Percentiles rank a stretch among this genome's conserved stretches.
phyloP scores from a whole-genome alignment of 2,113 vertebrate genomes.

The Cygnus buccinator region DNA sequence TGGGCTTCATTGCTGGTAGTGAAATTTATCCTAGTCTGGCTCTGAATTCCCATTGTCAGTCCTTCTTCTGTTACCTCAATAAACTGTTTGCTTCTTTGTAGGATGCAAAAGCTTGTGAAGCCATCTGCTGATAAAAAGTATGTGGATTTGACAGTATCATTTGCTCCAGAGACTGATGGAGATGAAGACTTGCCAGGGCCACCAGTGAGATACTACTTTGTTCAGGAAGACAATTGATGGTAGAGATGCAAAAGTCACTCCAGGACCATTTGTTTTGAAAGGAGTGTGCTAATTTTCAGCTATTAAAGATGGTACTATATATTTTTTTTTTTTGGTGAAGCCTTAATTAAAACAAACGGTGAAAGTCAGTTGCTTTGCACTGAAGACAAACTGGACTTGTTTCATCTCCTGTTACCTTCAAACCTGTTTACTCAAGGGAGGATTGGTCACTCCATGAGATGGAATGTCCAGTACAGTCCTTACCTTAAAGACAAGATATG shows the following conservation, averaged over 20 bases:
- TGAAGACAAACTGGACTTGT: constrained; percentile 68
- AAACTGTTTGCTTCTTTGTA: constrained; percentile 61
- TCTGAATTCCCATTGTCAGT: not conserved
- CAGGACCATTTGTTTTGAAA: constrained; percentile 57
- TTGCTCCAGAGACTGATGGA: constrained; percentile 90
- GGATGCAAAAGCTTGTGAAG: constrained; percentile 98
- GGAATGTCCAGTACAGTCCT: constrained; percentile 36
- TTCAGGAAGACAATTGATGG: constrained; percentile 75
- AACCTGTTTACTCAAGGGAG: constrained; percentile 10
- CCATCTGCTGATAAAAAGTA: constrained; percentile 91
- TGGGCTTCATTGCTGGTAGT: not conserved
- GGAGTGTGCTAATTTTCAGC: constrained; percentile 61
- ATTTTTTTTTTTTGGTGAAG: constrained; percentile 74
- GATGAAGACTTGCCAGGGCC: constrained; percentile 96
- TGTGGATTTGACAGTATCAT: constrained; percentile 95
- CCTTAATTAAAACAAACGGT: constrained; percentile 76
- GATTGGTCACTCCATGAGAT: constrained; percentile 25
- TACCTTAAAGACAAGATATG: not conserved
- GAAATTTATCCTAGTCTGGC: not conserved
- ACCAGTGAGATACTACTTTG: constrained; percentile 95
- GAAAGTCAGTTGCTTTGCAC: constrained; percentile 57
- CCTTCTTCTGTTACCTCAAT: not conserved
- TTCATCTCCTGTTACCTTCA: constrained; percentile 44
- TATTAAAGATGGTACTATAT: constrained; percentile 67
- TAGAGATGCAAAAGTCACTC: constrained; percentile 54